Evolutionary conservation across 2,113 vertebrate species (phyloP).

Genomic region (Callipepla californica): DNA sequence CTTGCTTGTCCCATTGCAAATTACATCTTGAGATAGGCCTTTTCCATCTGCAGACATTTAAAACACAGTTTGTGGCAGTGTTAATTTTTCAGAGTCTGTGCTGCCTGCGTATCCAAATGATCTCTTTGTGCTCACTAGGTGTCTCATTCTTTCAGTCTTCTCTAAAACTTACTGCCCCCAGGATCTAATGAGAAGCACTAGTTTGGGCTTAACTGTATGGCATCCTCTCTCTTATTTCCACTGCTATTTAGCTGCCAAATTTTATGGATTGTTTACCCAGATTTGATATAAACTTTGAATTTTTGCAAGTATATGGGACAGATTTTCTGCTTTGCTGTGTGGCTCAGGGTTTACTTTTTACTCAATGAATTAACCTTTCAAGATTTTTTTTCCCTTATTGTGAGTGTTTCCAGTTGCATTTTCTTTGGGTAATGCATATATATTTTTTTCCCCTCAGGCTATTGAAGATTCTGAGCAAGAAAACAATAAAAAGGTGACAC

Average conservation of each 20-base stretch:
- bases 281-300: neutral
- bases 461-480: conserved; percentile 93
- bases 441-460: conserved; percentile 82
- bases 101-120: neutral
- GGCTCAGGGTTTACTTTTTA: neutral
- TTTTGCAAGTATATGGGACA: neutral
- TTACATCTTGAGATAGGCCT: neutral
- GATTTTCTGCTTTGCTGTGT: neutral
- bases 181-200: neutral
- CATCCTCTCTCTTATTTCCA: neutral
- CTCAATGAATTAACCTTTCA: neutral
- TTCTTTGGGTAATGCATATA: conserved; percentile 73
- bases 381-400: neutral
- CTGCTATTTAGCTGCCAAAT: neutral
- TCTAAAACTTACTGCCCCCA: neutral
- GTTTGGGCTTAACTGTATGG: neutral
- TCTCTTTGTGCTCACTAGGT: neutral
- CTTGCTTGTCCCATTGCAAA: neutral
- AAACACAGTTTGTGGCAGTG: neutral
- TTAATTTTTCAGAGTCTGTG: neutral
- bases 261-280: neutral
- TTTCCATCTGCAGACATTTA: neutral
- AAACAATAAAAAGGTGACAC: conserved; percentile 93
- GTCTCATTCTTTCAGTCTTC: neutral
- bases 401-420: conserved; percentile 44